Base-by-base conservation (phyloP, 2,797 vertebrate genomes). In the Artibeus jamaicensis region DNA sequence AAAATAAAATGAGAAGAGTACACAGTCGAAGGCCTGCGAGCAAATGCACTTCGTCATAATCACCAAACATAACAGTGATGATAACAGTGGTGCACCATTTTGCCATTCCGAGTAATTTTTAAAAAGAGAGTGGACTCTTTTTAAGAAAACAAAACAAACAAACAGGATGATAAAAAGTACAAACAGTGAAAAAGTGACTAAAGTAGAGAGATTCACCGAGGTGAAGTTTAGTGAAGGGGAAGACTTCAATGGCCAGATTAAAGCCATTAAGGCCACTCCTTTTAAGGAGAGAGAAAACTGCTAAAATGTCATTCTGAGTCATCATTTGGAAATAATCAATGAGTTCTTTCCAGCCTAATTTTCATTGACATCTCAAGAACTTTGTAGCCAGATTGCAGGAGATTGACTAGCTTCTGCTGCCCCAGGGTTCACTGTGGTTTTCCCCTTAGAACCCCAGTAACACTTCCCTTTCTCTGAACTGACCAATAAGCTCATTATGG, bases 161-260 rank as follows among this genome's bases (percentile, higher is more conserved):
- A 71, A 16, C 4, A 9, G 6, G 12, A 9, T 18, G 46, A 55
- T 22, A 16, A 50, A 39, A 42, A 4, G 37, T 16, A 46, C 6
- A 29, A 74, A 78, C 0, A n/a, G 8, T 9, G 1, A 34, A 29
- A 46, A 53, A n/a, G 19, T 1, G 9, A 16, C 8, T 10, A 42
- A 73, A 4, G 14, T 8, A 21, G n/a, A 24, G 74, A 16, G 14
- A 57, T 3, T 5, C 12, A 26, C 0, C 0, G 0, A 57, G 3
- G 5, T 24, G 32, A 26, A 46, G 18, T 22, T 10, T 26, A n/a
- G 70, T 18, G 7, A 39, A 91, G 19, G 8, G 18, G 48, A 44
- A 79, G 19, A 59, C 0, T 16, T 42, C 62, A 32, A 6, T 1
- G 18, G 9, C 1, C 42, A 73, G 82, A 42, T 42, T 42, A 42